These are phyloP conservation scores for Oryzias sinensis DNA, from an alignment of 2,797 vertebrate genomes.

Conservation along the genomic window DNA sequence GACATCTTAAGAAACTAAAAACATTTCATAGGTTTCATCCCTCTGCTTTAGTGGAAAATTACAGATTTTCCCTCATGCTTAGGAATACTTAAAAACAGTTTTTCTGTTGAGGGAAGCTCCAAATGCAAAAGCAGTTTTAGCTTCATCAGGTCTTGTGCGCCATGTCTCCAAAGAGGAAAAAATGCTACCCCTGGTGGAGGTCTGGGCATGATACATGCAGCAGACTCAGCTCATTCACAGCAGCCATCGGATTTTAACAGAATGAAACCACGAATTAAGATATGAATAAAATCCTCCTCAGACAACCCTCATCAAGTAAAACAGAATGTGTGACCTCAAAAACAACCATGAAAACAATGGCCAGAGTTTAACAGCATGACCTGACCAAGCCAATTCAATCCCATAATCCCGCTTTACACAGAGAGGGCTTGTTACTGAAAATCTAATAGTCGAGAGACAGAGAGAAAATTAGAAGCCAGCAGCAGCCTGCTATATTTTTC, in stretches of 20 bases:
- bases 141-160: not conserved
- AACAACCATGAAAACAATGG: conserved; percentile 6
- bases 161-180: conserved; percentile 29
- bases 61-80: too few species aligned
- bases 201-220: conserved; percentile 34
- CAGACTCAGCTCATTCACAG: conserved; percentile 12
- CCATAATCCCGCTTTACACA: conserved; percentile 41
- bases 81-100: too few species aligned
- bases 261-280: conserved; percentile 4
- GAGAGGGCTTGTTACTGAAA: conserved; percentile 61
- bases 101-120: too few species aligned
- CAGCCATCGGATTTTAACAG: not conserved
- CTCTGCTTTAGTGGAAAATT: too few species aligned
- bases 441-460: conserved; percentile 64
- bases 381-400: conserved; percentile 39
- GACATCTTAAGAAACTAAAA: too few species aligned
- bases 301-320: conserved; percentile 9
- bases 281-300: not conserved
- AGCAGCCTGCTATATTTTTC: conserved; percentile 76
- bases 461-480: conserved; percentile 71
- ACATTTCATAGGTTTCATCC: too few species aligned
- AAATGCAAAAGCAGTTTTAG: too few species aligned
- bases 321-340: conserved; percentile 5
- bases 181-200: conserved; percentile 65
- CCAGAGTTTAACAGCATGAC: conserved; percentile 32